These are phyloP conservation scores for Mamestra configurata DNA, from an alignment of 1,140 invertebrate genomes.

Conservation along the genomic window DNA sequence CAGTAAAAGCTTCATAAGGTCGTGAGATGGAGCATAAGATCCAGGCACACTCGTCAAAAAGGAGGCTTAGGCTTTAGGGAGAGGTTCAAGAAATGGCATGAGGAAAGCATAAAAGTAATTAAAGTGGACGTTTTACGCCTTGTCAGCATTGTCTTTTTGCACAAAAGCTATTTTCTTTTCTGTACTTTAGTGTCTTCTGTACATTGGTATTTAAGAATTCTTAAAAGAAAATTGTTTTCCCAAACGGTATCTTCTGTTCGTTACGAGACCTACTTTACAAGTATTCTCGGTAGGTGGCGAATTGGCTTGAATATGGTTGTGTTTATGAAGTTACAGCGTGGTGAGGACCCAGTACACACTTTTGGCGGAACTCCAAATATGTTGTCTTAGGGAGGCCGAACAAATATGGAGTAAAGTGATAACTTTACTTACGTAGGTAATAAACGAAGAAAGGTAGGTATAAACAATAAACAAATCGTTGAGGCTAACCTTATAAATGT, in stretches of 20 bases:
- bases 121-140: too few species aligned
- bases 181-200: too few species aligned
- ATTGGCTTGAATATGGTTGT: conserved; percentile 4
- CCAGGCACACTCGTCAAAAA: too few species aligned
- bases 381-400: conserved; percentile 25
- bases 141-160: not conserved
- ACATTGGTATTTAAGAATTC: not conserved
- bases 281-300: conserved; percentile 9
- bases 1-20: too few species aligned
- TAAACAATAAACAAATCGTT: not conserved
- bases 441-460: too few species aligned
- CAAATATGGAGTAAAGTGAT: conserved; percentile 20
- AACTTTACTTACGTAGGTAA: not conserved
- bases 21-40: too few species aligned
- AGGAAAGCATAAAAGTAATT: too few species aligned
- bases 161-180: not conserved
- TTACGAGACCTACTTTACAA: conserved; percentile 9
- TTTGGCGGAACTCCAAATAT: conserved; percentile 32
- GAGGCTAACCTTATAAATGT: not conserved
- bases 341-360: conserved; percentile 10
- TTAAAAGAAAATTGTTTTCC: not conserved
- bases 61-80: not conserved
- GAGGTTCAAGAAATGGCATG: too few species aligned
- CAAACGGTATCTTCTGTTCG: not conserved
- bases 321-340: conserved; percentile 16